Base-by-base conservation (phyloP, 2,888 invertebrate genomes). In the Epistrophella euchroma region DNA sequence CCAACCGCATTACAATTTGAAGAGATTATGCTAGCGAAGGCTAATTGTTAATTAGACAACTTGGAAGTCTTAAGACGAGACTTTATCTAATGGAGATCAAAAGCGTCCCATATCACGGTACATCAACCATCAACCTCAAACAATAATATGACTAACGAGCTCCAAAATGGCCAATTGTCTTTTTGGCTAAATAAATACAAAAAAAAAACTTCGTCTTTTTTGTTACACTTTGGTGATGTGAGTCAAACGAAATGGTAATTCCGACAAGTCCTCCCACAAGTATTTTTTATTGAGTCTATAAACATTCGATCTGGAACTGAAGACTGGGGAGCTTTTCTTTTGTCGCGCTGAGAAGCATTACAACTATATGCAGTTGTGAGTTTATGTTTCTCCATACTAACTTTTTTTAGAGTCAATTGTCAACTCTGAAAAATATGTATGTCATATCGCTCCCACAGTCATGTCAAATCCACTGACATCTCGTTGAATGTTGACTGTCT, bases 11-110 rank as follows among this genome's bases (percentile, higher is more conserved):
- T 32, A 35, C 32, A 22, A 43, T 58, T 56, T 43, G 25, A 68
- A 55, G 62, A 64, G 81, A 76, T 71, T 56, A 81, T 50, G 19
- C 71, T 47, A 71, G 35, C 35, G 70, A 72, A 71, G 68, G 72
- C 72, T 85, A 85, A 77, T 85, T 85, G 81, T 68, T 85, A 85
- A 85, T 85, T 76, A 81, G 81, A 81, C 50, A 76, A n/a, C 66
- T 40, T 40, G 25, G 22, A n/a, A 55, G 32, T n/a, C 58, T 40
- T 32, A 64, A 73, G 62, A 17, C 13, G 43, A 37, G 47, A 56
- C 35, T 40, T 71, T 79, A 74, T 71, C 78, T 43, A 73, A 11
- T n/a, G 15, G 13, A 45, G 71, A 84, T 84, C 75, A 55, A 68
- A 37, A 55, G 62, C 55, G 78, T 62, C 68, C 62, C 47, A 73